Percentiles rank a stretch among this genome's conserved stretches.
These are phyloP conservation scores for Episyrphus balteatus DNA, from an alignment of 1,140 invertebrate genomes.

Conservation along the genomic window DNA sequence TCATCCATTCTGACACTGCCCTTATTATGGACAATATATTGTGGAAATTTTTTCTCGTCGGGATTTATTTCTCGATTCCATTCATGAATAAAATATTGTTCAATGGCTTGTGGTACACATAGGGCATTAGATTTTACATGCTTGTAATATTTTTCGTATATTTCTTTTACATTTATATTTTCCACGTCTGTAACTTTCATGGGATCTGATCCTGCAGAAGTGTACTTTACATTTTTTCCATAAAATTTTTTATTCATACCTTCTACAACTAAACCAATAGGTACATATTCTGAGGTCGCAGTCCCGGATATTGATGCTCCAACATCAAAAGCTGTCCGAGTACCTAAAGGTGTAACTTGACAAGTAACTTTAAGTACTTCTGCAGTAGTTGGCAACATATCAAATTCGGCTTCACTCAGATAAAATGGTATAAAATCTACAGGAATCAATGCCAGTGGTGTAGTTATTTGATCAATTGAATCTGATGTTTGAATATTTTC, in stretches of 20 bases:
- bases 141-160: neutral
- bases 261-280: constrained; percentile 2
- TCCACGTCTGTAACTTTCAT: neutral
- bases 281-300: constrained; percentile 8
- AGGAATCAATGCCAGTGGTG: constrained; percentile 5
- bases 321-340: constrained; percentile 7
- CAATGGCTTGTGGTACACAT: neutral
- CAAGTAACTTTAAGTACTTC: constrained; percentile 5
- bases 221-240: neutral
- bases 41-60: neutral
- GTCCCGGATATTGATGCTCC: constrained; percentile 4
- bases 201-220: neutral
- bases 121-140: neutral
- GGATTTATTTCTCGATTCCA: constrained; percentile 4
- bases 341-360: constrained; percentile 7
- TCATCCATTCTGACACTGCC: constrained; percentile 4
- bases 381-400: no score
- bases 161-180: neutral
- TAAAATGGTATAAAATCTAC: no score
- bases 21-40: constrained; percentile 4
- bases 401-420: no score
- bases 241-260: constrained; percentile 5
- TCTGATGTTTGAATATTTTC: no score
- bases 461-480: no score
- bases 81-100: neutral